phyloP scores from a whole-genome alignment of 37 sponge, comb jelly and placozoan genomes.

The Halisarca cf. caerulea region DNA sequence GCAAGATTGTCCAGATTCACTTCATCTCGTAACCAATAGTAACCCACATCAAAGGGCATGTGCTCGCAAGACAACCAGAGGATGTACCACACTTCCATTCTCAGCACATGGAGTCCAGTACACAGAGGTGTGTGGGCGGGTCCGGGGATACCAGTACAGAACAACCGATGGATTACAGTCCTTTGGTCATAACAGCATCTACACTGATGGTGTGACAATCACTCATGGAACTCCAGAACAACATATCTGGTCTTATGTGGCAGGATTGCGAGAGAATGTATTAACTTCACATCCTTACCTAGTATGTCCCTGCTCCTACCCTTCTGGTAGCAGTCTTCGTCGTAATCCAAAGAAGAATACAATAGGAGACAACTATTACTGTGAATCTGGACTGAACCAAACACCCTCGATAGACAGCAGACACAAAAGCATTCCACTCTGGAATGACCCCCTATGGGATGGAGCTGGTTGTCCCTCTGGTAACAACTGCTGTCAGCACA shows the following conservation, averaged over 20 bases:
- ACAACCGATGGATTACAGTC: not conserved
- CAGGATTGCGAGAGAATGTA: not conserved
- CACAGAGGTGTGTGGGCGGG: constrained; percentile 3
- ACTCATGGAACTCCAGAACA: not conserved
- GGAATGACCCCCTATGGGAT: constrained; percentile 12
- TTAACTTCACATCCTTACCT: not conserved
- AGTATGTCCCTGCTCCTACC: not conserved
- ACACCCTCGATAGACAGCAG: not conserved
- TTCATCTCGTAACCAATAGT: not conserved
- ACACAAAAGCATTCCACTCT: not conserved
- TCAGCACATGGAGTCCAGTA: not conserved
- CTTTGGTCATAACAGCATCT: not conserved
- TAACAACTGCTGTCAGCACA: constrained; percentile 1
- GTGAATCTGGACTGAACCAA: not conserved
- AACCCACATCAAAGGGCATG: not conserved
- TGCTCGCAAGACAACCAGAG: not conserved
- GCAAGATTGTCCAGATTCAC: not conserved
- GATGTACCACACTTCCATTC: not conserved
- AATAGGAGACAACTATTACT: not conserved
- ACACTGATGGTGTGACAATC: not conserved
- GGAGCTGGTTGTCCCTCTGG: not conserved
- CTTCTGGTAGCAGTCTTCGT: not conserved
- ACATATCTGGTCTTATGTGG: constrained; percentile 9
- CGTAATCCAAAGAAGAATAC: not conserved
- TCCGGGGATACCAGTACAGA: not conserved